Evolutionary conservation across 2,797 vertebrate genomes (phyloP).

Genomic region (Oreortyx pictus): DNA sequence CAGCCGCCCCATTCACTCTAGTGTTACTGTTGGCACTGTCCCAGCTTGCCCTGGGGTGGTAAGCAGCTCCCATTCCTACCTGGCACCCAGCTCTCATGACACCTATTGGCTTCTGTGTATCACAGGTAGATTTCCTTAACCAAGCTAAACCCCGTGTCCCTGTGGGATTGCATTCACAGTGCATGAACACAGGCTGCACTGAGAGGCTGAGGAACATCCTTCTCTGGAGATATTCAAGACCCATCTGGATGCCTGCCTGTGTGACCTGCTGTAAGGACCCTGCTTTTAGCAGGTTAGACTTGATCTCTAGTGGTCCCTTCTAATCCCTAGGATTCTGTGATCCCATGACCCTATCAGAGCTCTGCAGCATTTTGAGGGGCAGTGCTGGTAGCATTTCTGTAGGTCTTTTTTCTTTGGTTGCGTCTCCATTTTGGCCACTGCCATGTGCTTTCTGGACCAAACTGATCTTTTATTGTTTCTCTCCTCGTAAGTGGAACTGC

Average conservation of each 20-base stretch:
- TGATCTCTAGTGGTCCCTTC: too few species aligned
- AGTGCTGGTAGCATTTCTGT: neutral
- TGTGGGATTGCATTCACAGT: neutral
- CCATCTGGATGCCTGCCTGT: too few species aligned
- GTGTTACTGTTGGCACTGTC: neutral
- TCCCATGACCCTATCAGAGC: neutral
- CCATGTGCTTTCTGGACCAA: constrained; percentile 27
- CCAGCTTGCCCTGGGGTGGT: neutral
- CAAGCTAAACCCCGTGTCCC: neutral
- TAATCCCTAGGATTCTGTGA: too few species aligned
- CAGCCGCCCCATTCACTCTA: neutral
- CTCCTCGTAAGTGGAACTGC: constrained; percentile 32
- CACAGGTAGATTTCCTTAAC: neutral
- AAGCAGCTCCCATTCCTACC: neutral
- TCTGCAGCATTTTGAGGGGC: neutral
- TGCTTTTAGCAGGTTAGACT: too few species aligned
- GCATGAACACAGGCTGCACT: neutral
- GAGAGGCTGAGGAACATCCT: too few species aligned
- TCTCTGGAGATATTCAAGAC: too few species aligned
- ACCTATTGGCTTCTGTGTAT: neutral
- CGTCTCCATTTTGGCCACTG: neutral
- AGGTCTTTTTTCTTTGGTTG: neutral
- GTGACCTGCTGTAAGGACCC: too few species aligned
- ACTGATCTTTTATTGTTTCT: constrained; percentile 43
- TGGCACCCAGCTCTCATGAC: neutral